These are phyloP conservation scores for Coregonus suidteri DNA, from an alignment of 2,797 vertebrate genomes.

Conservation along the genomic window DNA sequence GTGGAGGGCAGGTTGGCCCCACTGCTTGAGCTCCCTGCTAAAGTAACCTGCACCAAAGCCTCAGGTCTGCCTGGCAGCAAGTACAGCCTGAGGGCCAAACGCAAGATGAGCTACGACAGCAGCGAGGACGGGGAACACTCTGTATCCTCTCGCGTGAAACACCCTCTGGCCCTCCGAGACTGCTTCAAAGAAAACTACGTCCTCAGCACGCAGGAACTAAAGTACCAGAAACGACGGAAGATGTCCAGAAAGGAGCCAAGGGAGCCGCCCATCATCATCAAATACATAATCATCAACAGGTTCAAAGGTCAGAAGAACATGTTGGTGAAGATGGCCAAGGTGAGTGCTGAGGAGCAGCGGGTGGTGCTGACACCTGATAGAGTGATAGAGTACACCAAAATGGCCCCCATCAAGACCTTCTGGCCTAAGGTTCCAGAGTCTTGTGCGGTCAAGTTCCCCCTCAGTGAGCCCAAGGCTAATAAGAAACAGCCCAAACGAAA, in stretches of 20 bases:
- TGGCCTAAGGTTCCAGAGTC: constrained; percentile 97
- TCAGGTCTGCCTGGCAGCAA: constrained; percentile 90
- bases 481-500: constrained; percentile 91
- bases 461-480: constrained; percentile 82
- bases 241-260: constrained; percentile 91
- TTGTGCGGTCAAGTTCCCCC: constrained; percentile 87
- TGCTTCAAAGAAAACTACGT: constrained; percentile 54
- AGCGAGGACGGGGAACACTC: constrained; percentile 86
- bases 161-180: constrained; percentile 72
- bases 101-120: constrained; percentile 87
- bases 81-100: constrained; percentile 92
- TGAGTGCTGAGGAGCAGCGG: constrained; percentile 84
- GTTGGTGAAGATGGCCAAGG: constrained; percentile 94
- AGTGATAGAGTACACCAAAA: constrained; percentile 83
- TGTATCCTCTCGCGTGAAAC: constrained; percentile 79
- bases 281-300: constrained; percentile 98
- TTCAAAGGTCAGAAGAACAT: constrained; percentile 99
- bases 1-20: constrained; percentile 44
- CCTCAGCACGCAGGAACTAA: constrained; percentile 64
- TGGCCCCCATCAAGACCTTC: constrained; percentile 94
- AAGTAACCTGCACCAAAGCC: constrained; percentile 76
- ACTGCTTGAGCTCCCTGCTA: constrained; percentile 65
- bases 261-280: constrained; percentile 94
- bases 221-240: constrained; percentile 86
- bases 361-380: constrained; percentile 89